A percentile compares a stretch with the other conserved stretches of the same genome.
Evolutionary conservation across 1,140 invertebrate species (phyloP).

Genomic region (Patella vulgata): DNA sequence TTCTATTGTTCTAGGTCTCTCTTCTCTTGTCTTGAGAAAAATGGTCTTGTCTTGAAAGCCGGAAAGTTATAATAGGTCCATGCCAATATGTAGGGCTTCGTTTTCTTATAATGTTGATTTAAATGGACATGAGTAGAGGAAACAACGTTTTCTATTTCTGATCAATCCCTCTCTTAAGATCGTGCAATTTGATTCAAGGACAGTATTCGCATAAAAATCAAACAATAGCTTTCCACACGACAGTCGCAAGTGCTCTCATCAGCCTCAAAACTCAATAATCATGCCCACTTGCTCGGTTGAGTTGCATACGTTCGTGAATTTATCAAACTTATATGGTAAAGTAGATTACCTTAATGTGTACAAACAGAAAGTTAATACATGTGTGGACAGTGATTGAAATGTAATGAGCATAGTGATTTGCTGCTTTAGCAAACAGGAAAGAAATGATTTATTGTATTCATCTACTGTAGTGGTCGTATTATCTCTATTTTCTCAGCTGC

Average conservation of each 20-base stretch:
- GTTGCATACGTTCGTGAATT: constrained; percentile 19
- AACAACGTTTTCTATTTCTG: constrained; percentile 16
- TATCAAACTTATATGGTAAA: constrained; percentile 1
- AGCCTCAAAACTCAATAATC: constrained; percentile 10
- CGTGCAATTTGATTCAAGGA: constrained; percentile 14
- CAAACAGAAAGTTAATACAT: constrained; percentile 8
- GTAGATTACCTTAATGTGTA: neutral
- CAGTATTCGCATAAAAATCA: constrained; percentile 4
- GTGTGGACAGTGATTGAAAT: too few relatives aligned
- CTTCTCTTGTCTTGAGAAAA: constrained; percentile 15
- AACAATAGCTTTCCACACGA: constrained; percentile 16
- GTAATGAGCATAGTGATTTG: too few relatives aligned
- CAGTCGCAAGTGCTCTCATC: constrained; percentile 8
- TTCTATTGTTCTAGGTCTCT: constrained; percentile 7
- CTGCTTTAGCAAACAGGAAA: too few relatives aligned
- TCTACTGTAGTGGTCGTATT: too few relatives aligned
- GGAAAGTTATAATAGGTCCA: constrained; percentile 11
- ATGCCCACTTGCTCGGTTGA: constrained; percentile 3
- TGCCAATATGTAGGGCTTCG: constrained; percentile 4
- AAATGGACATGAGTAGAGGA: constrained; percentile 1
- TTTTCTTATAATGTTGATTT: constrained; percentile 14
- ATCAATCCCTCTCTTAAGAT: constrained; percentile 10
- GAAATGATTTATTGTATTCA: too few relatives aligned
- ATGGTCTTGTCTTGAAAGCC: constrained; percentile 1
- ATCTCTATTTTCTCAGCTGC: too few relatives aligned